Evolutionary conservation across 2,113 vertebrate genomes (phyloP).

Genomic region (Nestor notabilis): DNA sequence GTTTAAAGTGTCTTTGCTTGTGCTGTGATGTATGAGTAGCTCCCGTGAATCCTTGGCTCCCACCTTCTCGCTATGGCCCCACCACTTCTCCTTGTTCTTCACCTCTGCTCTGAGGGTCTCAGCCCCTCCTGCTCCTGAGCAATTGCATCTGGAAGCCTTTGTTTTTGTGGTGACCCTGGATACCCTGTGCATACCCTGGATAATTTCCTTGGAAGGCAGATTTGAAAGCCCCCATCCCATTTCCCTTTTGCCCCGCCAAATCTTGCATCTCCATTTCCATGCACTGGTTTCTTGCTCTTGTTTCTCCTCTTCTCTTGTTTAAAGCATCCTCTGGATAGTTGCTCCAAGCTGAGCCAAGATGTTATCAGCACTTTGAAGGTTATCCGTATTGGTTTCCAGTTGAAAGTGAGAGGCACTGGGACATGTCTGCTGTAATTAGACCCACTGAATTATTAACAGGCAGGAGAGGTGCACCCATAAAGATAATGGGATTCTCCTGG

Average conservation of each 20-base stretch:
- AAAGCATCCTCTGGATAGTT: not conserved
- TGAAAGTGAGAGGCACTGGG: not conserved
- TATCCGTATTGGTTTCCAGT: rapidly evolving
- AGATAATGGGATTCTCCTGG: not conserved
- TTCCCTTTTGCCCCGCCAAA: not conserved
- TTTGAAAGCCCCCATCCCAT: not conserved
- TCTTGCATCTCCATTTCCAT: rapidly evolving
- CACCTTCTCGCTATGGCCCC: rapidly evolving
- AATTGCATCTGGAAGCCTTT: rapidly evolving
- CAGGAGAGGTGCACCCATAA: not conserved
- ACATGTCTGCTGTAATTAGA: not conserved
- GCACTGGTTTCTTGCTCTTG: rapidly evolving
- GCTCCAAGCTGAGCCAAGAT: not conserved
- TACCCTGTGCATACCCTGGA: rapidly evolving
- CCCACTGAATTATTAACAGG: not conserved
- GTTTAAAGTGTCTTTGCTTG: not conserved
- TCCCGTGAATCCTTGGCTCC: rapidly evolving
- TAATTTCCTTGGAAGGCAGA: not conserved
- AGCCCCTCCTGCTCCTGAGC: not conserved
- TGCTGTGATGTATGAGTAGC: rapidly evolving
- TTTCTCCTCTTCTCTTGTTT: no score
- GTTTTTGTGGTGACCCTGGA: not conserved
- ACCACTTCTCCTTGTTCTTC: not conserved
- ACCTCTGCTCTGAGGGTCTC: not conserved
- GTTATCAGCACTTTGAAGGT: not conserved